Evolutionary conservation across 2,113 vertebrate species (phyloP).

Genomic region (Charina bottae): DNA sequence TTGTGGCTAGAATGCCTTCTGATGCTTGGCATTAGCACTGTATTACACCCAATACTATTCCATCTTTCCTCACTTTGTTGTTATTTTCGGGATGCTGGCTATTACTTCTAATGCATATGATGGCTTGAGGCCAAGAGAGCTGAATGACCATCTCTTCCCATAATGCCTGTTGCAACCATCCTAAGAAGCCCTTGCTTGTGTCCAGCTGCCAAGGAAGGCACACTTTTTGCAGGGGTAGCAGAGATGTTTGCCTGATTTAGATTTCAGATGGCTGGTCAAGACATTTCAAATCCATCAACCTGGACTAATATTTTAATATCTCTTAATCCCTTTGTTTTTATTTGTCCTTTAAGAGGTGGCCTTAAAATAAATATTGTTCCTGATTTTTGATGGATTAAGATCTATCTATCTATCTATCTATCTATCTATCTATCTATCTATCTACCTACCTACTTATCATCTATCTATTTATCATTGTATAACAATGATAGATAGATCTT

Average conservation of each 20-base stretch:
- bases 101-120: conserved; percentile 1
- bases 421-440: no score
- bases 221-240: background rate
- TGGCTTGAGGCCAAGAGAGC: background rate
- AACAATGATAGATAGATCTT: no score
- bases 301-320: background rate
- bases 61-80: background rate
- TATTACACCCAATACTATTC: background rate
- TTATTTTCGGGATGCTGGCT: background rate
- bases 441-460: no score
- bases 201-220: background rate
- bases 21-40: background rate
- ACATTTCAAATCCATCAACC: background rate
- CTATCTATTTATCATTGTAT: no score
- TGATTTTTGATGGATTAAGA: no score
- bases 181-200: background rate
- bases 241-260: background rate
- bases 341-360: background rate
- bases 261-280: background rate
- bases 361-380: background rate
- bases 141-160: background rate
- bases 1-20: background rate
- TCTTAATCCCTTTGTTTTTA: background rate
- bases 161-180: background rate
- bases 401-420: no score